Evolutionary conservation across 2,797 vertebrate genomes (phyloP), one percentile per base, ranked within the genome.

Genomic region (Kryptopterus vitreolus): DNA sequence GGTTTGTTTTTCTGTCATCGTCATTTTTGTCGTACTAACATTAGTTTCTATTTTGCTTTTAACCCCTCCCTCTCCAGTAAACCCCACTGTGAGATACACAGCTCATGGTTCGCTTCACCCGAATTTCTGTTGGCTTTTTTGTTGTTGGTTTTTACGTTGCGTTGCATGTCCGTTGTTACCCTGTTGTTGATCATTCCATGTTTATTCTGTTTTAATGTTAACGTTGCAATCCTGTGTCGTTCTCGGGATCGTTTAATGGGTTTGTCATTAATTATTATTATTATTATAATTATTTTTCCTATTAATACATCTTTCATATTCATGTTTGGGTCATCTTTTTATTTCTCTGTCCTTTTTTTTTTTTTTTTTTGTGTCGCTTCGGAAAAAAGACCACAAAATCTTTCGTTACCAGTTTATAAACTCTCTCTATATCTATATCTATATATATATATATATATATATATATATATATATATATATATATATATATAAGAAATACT

Each of bases 301-400:
- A 82, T 73, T 78, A 82, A 82, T 82, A 82, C 76, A 82, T 33
- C 11, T 68, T 80, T 78, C 57, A 68, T 73, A 66, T 76, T 53
- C 55, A 53, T 71, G 63, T 77, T 61, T 65, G n/a, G 48, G 66
- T 73, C 31, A 24, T 59, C n/a, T 31, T 82, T 73, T 29, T 2
- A n/a, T n/a, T n/a, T n/a, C n/a, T n/a, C n/a, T n/a, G n/a, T n/a
- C n/a, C n/a, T n/a, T 38, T 38, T 38, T 38, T 0, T 5, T 38
- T 38, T 53, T 50, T 11, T 66, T 3, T 73, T 65, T 65, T 77
- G 59, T 63, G 18, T 66, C 20, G 26, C 3, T 50, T 69, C 16
- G 50, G 24, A 70, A 3, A 70, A 3, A 43, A 5, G 31, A 35
- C 20, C 31, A 65, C n/a, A n/a, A n/a, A n/a, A n/a, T n/a, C n/a